Conservation (phyloP, 2,113 vertebrate species). For the Heliornis fulica region DNA sequence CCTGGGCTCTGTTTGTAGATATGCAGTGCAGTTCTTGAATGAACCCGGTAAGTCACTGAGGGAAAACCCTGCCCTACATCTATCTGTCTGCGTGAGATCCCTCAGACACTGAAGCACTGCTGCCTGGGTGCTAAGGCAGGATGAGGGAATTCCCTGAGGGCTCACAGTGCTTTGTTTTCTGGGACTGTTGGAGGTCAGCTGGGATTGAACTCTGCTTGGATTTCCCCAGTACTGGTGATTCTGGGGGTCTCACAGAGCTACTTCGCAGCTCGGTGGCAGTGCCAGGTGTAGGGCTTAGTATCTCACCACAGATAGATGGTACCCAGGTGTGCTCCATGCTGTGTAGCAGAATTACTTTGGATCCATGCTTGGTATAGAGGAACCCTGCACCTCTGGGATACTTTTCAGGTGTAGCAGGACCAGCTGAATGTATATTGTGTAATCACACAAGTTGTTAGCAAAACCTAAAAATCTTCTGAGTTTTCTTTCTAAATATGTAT, state of each 20-base stretch:
- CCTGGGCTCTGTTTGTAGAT: not conserved
- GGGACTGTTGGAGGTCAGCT: not conserved
- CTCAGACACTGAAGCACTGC: not conserved
- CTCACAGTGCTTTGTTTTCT: not conserved
- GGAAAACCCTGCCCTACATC: not conserved
- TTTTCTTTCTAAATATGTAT: not conserved
- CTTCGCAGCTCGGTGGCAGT: not conserved
- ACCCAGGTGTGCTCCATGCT: fast-evolving
- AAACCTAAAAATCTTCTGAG: not conserved
- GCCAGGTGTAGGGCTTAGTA: too few relatives aligned
- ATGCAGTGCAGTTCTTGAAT: not conserved
- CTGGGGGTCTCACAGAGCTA: not conserved
- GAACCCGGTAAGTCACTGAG: not conserved
- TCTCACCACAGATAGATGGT: not conserved
- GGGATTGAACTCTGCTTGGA: not conserved
- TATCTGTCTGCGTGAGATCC: not conserved
- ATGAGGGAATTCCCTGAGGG: not conserved
- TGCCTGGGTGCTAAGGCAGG: not conserved
- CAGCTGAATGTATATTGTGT: not conserved
- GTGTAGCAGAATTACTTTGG: not conserved
- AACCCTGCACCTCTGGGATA: not conserved
- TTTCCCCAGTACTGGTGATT: not conserved
- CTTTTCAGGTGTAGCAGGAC: not conserved
- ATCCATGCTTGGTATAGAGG: not conserved
- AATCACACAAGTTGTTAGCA: not conserved